Percentiles rank a stretch among this genome's conserved stretches.
Evolutionary conservation across 2,888 invertebrate species (phyloP).

Genomic region (Elegia similella): DNA sequence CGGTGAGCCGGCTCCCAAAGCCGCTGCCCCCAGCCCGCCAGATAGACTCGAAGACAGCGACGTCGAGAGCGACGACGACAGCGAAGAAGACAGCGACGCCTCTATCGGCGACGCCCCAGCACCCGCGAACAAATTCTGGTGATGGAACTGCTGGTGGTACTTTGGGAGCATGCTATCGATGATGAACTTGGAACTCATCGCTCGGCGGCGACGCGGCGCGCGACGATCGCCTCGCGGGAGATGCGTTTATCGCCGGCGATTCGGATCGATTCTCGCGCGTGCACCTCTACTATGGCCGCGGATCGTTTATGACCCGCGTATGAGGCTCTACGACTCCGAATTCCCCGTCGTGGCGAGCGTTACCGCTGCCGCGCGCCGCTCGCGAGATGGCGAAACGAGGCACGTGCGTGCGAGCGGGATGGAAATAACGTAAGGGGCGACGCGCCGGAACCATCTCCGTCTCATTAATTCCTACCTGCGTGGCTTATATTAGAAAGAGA

Average conservation of each 20-base stretch:
- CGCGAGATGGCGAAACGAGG: constrained; percentile 76
- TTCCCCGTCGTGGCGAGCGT: constrained; percentile 85
- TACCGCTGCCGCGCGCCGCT: constrained; percentile 78
- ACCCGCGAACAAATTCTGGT: constrained; percentile 80
- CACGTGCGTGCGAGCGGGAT: constrained; percentile 70
- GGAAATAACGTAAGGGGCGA: constrained; percentile 49
- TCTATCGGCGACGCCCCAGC: constrained; percentile 88
- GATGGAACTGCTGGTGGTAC: constrained; percentile 90
- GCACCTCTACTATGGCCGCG: constrained; percentile 85
- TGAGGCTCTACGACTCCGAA: constrained; percentile 92
- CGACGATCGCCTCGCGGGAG: constrained; percentile 80
- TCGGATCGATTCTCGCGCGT: constrained; percentile 83
- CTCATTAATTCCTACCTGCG: constrained; percentile 81
- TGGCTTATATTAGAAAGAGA: constrained; percentile 80
- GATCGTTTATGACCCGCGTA: constrained; percentile 93
- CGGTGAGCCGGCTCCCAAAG: constrained; percentile 82
- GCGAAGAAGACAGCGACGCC: constrained; percentile 83
- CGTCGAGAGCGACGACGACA: constrained; percentile 81
- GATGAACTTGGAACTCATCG: constrained; percentile 98
- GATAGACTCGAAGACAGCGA: constrained; percentile 82
- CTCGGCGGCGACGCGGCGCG: constrained; percentile 83
- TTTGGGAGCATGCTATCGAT: constrained; percentile 99
- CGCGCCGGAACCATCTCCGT: constrained; percentile 73
- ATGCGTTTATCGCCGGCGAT: constrained; percentile 80
- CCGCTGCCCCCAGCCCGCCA: constrained; percentile 83